Percentiles rank a stretch among this genome's conserved stretches.
Evolutionary conservation across 2,888 invertebrate genomes (phyloP).

Genomic region (Sympetrum striolatum): DNA sequence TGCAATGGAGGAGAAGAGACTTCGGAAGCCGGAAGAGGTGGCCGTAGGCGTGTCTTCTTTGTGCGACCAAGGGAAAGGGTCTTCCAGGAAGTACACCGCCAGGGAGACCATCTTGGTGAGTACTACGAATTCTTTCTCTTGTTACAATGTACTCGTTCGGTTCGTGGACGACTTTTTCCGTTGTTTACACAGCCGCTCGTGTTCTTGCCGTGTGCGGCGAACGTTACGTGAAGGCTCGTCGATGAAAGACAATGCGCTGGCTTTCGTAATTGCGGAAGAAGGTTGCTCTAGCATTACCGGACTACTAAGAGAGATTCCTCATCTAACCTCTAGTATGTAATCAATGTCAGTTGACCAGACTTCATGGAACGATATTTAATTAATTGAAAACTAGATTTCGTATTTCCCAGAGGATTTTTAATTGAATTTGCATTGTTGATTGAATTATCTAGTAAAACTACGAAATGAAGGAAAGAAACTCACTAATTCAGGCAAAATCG

Average conservation of each 20-base stretch:
- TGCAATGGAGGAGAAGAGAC: background rate
- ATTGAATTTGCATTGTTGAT: too few species aligned
- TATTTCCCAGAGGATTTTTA: too few species aligned
- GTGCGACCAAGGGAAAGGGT: background rate
- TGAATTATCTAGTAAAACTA: too few species aligned
- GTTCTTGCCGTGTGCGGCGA: background rate
- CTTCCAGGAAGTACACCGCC: constrained; percentile 25
- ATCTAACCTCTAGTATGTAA: too few species aligned
- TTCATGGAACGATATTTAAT: too few species aligned
- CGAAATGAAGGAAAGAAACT: too few species aligned
- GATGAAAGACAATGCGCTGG: background rate
- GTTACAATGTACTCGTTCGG: background rate
- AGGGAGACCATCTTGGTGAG: constrained; percentile 32
- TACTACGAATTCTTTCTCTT: background rate
- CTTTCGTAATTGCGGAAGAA: background rate
- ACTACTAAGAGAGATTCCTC: too few species aligned
- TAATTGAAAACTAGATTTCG: too few species aligned
- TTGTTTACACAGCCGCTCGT: background rate
- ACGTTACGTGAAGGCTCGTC: background rate
- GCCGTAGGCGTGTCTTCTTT: background rate
- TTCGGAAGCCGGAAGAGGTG: background rate
- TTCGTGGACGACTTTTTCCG: background rate
- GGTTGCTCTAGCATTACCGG: too few species aligned
- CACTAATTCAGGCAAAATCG: too few species aligned
- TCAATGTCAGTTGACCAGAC: too few species aligned